phyloP scores from a whole-genome alignment of 2,797 vertebrate species.

The Buceros bicornis region DNA sequence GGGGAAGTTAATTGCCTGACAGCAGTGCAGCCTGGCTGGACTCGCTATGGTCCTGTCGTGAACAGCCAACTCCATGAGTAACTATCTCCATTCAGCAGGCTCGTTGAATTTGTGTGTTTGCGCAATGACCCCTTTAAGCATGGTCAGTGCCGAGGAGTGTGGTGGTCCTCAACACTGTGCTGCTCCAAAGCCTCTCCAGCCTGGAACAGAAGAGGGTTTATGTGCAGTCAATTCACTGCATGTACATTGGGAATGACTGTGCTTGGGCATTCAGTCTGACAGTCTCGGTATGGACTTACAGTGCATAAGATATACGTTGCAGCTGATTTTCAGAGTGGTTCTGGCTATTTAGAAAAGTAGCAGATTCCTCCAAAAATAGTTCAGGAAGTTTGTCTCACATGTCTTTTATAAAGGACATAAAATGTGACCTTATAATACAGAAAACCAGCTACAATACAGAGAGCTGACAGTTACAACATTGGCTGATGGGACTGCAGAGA shows the following conservation, averaged over 20 bases:
- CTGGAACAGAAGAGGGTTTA: not conserved
- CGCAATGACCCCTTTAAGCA: not conserved
- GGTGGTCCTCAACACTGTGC: not conserved
- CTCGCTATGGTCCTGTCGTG: not conserved
- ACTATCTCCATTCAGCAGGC: not conserved
- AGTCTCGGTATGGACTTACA: accelerated
- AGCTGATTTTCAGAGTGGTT: not conserved
- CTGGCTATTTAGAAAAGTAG: not conserved
- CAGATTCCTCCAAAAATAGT: not conserved
- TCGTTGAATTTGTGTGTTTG: not conserved
- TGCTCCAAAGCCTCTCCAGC: not conserved
- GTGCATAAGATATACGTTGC: not conserved
- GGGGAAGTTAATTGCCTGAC: not conserved
- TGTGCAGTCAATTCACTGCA: not conserved
- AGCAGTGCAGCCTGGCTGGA: not conserved
- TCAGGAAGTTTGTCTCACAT: not conserved
- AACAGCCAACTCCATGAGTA: not conserved
- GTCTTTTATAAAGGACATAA: not conserved
- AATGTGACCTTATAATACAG: not conserved
- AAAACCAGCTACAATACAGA: not conserved
- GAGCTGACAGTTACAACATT: not conserved
- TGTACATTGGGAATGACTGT: not conserved
- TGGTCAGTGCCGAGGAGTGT: not conserved
- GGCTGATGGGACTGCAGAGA: not conserved
- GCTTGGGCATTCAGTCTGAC: not conserved